Base-by-base conservation (phyloP, 2,113 vertebrate species). In the Maccullochella peelii region DNA sequence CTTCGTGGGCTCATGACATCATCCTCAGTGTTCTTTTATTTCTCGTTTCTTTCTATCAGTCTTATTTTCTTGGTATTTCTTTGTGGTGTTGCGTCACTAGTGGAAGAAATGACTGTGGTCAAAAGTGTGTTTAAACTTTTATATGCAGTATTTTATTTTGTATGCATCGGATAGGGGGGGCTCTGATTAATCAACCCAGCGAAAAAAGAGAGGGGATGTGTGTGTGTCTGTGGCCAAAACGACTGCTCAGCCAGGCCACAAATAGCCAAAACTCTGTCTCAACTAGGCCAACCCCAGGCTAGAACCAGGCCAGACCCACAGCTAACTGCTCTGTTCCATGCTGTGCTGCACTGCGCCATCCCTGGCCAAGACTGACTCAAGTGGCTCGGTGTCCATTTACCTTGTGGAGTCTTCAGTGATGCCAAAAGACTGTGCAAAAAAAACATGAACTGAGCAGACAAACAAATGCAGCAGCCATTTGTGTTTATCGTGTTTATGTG, bases 401-500 rank as follows among this genome's bases (percentile, higher is more conserved):
- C 77, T 80, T 78, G 59, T 74, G 72, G 63, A 84, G 77, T 61
- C 71, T 82, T 79, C 65, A 73, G 33, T 66, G 62, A 81, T 86
- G 86, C 85, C 84, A 92, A 86, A 92, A 90, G 77, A 91, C 87
- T 91, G 87, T 89, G 89, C 68, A 83, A 82, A 79, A 77, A 80
- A 59, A 67, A 55, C 77, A 78, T 8, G 33, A 79, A 85, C 87
- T 77, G 79, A 90, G 86, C 74, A 87, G 88, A 90, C 77, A 73
- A 88, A 84, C 72, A 88, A 77, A 92, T 86, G 91, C 86, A 93
- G 91, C 92, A 89, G 85, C 73, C 81, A 65, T 90, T 70, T 89
- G 75, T 91, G 78, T 91, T 82, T 65, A 58, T 77, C n/a, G 25
- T 76, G 67, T 77, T n/a, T 70, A 12, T 68, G 49, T 79, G 76